Conservation (phyloP, 1,140 invertebrate genomes). For the Gonioctena quinquepunctata region DNA sequence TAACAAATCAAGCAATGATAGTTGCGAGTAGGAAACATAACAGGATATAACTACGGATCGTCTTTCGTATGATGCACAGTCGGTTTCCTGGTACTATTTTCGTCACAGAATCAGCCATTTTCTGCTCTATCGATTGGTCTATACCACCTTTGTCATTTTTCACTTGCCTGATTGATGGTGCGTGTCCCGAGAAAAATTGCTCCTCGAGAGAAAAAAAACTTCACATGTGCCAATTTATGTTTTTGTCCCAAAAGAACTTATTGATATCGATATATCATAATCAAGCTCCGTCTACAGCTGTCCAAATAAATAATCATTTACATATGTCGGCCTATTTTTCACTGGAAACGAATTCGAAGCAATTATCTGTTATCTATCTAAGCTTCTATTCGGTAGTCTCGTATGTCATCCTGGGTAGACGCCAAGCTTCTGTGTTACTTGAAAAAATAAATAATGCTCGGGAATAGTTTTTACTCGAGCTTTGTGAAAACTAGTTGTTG, state of each 20-base stretch:
- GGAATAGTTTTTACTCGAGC: not conserved
- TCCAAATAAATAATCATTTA: not conserved
- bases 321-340: not conserved
- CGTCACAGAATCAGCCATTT: no score
- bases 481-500: not conserved
- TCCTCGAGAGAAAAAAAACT: no score
- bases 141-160: no score
- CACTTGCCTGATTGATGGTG: no score
- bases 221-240: not conserved
- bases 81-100: no score
- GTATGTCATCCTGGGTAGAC: not conserved
- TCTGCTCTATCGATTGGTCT: no score
- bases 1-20: no score
- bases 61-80: no score
- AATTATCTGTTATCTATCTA: not conserved
- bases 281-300: no score
- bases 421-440: not conserved
- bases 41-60: no score
- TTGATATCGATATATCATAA: not conserved
- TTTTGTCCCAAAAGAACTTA: not conserved
- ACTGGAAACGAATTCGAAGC: not conserved
- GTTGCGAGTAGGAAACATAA: no score
- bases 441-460: not conserved
- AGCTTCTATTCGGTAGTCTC: not conserved
- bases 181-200: no score